Base-by-base conservation (phyloP, 2,888 invertebrate genomes). In the Temnothorax rugatulus region DNA sequence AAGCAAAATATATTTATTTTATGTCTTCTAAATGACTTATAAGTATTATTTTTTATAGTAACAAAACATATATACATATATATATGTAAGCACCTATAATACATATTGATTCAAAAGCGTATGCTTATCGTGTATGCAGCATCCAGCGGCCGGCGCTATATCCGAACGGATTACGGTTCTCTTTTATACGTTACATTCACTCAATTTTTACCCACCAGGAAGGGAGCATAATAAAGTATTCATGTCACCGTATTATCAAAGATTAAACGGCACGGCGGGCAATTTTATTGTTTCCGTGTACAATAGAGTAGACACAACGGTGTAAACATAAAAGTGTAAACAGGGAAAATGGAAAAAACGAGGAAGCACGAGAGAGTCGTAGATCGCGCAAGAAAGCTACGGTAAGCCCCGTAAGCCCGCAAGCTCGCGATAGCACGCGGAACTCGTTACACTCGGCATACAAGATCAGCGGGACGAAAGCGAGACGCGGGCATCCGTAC, bases 391-490 rank as follows among this genome's bases (percentile, higher is more conserved):
- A 59, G 71, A 47, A 71, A 71, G 47, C 57, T 34, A 54, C 63
- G 63, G 64, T 66, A 76, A 83, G 84, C 69, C 15, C 50, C 34
- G 66, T 86, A 84, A 86, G 84, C 74, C 57, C 84, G 66, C 71
- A 44, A 75, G 84, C 77, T 44, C 68, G 59, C 84, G 86, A 86
- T 86, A 86, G 71, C 57, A 59, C 84, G 86, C 75, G 84, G 34
- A 81, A 86, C 84, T 86, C 86, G 84, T 86, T 86, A 84, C 79
- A 75, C 84, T 85, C 54, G 84, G 74, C 85, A 85, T 84, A 85
- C 84, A 85, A 84, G 81, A 73, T 81, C 63, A 81, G 44, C 47
- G 38, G 44, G 64, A 64, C 54, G 76, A 73, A 66, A 66, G 41
- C 41, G 29, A 66, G 66, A 57, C 38, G 66, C 38, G 59, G 34